Evolutionary conservation across 2,113 vertebrate species (phyloP).

Genomic region (Tinamus guttatus): DNA sequence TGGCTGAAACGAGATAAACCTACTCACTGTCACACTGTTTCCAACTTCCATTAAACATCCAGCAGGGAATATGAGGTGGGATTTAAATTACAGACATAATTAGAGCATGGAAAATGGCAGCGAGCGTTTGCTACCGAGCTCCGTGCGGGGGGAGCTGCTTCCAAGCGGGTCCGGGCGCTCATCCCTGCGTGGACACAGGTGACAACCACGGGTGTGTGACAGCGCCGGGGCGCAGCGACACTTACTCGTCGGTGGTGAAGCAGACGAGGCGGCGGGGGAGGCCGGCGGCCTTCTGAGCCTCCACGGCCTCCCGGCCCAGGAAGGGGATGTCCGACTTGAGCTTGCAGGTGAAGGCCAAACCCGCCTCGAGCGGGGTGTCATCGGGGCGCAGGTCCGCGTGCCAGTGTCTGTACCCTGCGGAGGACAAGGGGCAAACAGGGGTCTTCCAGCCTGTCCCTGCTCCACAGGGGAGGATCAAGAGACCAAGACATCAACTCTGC

Average conservation of each 20-base stretch:
- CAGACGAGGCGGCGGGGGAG: conserved; percentile 88
- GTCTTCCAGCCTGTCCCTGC: background rate
- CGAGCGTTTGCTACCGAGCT: fast-evolving
- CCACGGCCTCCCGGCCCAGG: conserved; percentile 87
- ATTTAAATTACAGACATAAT: background rate
- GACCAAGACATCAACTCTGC: background rate
- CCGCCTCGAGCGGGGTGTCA: conserved; percentile 91
- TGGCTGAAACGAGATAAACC: background rate
- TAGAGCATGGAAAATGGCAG: conserved; percentile 16
- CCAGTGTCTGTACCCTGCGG: conserved; percentile 94
- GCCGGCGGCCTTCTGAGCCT: conserved; percentile 85
- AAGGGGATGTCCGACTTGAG: conserved; percentile 87
- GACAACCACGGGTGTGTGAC: fast-evolving
- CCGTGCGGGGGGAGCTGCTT: background rate
- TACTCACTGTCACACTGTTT: background rate
- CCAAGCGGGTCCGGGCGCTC: background rate
- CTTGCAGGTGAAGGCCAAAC: conserved; percentile 94
- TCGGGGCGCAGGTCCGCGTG: conserved; percentile 92
- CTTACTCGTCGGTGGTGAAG: conserved; percentile 91
- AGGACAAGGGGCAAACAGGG: background rate
- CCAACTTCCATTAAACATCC: background rate
- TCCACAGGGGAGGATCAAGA: fast-evolving
- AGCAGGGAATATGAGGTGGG: background rate
- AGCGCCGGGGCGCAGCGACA: background rate
- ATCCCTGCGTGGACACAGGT: background rate